A percentile compares a stretch with the other conserved stretches of the same genome.
Evolutionary conservation across 2,113 vertebrate genomes (phyloP).

Genomic region (Noturus placidus): DNA sequence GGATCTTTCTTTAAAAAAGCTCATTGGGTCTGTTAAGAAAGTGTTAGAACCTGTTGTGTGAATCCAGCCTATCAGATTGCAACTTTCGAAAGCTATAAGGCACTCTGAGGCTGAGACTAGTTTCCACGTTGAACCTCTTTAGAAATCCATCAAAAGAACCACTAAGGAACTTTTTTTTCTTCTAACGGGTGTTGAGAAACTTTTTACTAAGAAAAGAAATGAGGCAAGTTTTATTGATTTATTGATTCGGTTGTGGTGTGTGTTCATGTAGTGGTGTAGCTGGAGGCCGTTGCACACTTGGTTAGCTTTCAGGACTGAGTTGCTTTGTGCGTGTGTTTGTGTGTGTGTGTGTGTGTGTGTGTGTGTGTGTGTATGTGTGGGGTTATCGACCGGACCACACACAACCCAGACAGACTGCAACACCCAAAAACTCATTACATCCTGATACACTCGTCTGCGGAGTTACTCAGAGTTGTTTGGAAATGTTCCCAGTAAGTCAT

Average conservation of each 20-base stretch:
- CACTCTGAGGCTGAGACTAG: neutral
- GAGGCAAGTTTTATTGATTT: constrained; percentile 1
- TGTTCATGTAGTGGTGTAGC: neutral
- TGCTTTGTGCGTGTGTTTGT: neutral
- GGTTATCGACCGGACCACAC: neutral
- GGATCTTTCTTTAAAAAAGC: neutral
- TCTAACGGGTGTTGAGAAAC: neutral
- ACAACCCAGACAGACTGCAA: constrained; percentile 4
- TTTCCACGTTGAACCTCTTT: neutral
- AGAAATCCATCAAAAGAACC: neutral
- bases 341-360: neutral
- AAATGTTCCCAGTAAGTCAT: neutral
- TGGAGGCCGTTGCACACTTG: constrained; percentile 19
- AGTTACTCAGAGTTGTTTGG: neutral
- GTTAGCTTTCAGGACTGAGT: constrained; percentile 1
- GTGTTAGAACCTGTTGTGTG: neutral
- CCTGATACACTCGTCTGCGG: neutral
- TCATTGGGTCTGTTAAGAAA: neutral
- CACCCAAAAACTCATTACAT: constrained; percentile 14
- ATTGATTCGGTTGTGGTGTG: constrained; percentile 8
- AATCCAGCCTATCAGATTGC: neutral
- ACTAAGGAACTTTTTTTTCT: neutral
- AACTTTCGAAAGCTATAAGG: neutral
- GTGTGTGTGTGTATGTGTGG: neutral
- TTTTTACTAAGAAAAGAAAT: neutral